Evolutionary conservation across 2,888 invertebrate species (phyloP), one percentile per base, ranked within the genome.

Genomic region (Metopia argyrocephala): DNA sequence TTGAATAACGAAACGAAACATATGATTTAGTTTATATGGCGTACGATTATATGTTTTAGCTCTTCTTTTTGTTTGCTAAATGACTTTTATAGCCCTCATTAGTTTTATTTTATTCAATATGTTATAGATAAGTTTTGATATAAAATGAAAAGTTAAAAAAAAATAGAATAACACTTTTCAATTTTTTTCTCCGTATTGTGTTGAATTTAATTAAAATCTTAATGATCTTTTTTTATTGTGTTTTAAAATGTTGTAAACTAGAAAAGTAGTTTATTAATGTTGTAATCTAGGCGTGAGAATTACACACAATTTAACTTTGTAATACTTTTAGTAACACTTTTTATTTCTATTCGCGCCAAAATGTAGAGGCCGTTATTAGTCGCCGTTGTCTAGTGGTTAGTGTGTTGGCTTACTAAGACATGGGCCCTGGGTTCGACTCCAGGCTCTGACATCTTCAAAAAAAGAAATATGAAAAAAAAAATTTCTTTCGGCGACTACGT

Each of bases 41-140:
- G 4, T 15, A 38, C 12, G 2, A 15, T 57, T 21, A 3, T 57
- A 57, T 52, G 38, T 20, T 59, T n/a, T n/a, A n/a, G n/a, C n/a
- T n/a, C n/a, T n/a, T n/a, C n/a, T n/a, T n/a, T n/a, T 65, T 57
- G 31, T 38, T 45, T n/a, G n/a, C 7, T 57, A 69, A 80, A 69
- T 76, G 64, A 81, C 27, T 74, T 80, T 76, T 76, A 76, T 81
- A 74, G 45, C 69, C 66, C 66, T 57, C 78, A 78, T 62, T 78
- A 75, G 66, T 68, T 78, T 59, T 66, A 78, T 74, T 73, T 66
- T 28, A 5, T 66, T 46, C 7, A 45, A 48, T 65, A n/a, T n/a
- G n/a, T n/a, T n/a, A n/a, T n/a, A n/a, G n/a, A n/a, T n/a, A n/a
- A n/a, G n/a, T 38, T 12, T 12, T 38, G 15, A 38, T 23, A 57